Evolutionary conservation across 2,888 invertebrate species (phyloP).

Genomic region (Archips xylosteana): DNA sequence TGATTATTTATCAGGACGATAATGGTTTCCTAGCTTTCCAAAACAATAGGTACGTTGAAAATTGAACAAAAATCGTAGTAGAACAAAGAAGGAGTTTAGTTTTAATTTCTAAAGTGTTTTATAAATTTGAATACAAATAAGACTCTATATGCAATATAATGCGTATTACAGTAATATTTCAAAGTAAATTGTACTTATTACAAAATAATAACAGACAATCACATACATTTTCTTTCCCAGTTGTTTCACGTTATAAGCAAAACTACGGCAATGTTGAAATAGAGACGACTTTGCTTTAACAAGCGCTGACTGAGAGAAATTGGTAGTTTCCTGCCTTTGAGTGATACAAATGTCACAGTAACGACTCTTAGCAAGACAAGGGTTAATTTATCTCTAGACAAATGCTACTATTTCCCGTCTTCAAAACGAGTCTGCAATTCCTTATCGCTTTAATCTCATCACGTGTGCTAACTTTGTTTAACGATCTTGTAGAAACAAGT

Average conservation of each 20-base stretch:
- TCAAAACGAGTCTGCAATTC: conserved; percentile 39
- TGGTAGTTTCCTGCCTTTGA: conserved; percentile 73
- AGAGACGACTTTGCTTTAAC: conserved; percentile 64
- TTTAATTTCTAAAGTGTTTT: too few species aligned
- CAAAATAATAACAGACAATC: background rate
- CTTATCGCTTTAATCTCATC: conserved; percentile 36
- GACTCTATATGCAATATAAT: too few species aligned
- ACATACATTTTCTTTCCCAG: conserved; percentile 22
- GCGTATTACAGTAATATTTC: background rate
- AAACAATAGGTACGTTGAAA: background rate
- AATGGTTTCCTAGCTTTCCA: background rate
- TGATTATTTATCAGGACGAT: background rate
- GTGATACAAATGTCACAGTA: conserved; percentile 71
- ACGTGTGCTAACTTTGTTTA: conserved; percentile 37
- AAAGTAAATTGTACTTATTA: background rate
- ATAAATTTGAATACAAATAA: too few species aligned
- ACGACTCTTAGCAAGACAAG: conserved; percentile 66
- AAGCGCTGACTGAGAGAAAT: conserved; percentile 70
- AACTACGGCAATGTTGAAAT: conserved; percentile 45
- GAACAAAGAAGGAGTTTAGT: too few species aligned
- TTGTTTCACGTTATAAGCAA: conserved; percentile 22
- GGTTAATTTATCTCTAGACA: conserved; percentile 71
- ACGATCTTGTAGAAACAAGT: conserved; percentile 33
- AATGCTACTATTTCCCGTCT: conserved; percentile 51
- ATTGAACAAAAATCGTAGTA: background rate